A percentile compares a stretch with the other conserved stretches of the same genome.
phyloP scores from a whole-genome alignment of 2,888 invertebrate genomes.

The Erannis defoliaria region DNA sequence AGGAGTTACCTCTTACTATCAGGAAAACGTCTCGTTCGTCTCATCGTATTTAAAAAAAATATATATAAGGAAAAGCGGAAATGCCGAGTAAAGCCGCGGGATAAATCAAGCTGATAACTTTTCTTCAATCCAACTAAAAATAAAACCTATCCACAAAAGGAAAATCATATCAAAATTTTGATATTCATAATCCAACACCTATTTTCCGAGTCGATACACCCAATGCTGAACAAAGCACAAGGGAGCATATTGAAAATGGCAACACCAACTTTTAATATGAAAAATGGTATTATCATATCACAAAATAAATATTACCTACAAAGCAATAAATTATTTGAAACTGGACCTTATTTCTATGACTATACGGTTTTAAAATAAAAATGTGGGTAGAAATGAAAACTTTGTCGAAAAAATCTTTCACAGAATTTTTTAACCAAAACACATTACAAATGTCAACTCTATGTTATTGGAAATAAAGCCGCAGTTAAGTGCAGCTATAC shows the following conservation, averaged over 20 bases:
- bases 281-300: conserved; percentile 83
- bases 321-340: neutral
- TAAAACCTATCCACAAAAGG: conserved; percentile 26
- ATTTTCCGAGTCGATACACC: conserved; percentile 47
- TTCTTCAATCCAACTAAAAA: conserved; percentile 7
- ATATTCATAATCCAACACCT: conserved; percentile 45
- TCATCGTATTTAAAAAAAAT: too few relatives aligned
- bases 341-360: neutral
- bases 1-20: too few relatives aligned
- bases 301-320: conserved; percentile 47
- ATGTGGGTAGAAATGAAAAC: conserved; percentile 25
- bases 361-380: conserved; percentile 1
- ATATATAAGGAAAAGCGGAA: neutral
- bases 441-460: conserved; percentile 26
- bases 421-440: neutral
- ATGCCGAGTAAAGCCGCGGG: neutral
- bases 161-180: conserved; percentile 43
- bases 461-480: neutral
- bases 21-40: too few relatives aligned
- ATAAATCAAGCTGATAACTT: neutral
- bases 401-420: conserved; percentile 30
- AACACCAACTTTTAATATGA: conserved; percentile 82
- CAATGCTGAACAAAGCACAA: conserved; percentile 43
- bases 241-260: conserved; percentile 59
- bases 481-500: conserved; percentile 2